Evolutionary conservation across 1,140 invertebrate genomes (phyloP).

Genomic region (Brachionus paranguensis): DNA sequence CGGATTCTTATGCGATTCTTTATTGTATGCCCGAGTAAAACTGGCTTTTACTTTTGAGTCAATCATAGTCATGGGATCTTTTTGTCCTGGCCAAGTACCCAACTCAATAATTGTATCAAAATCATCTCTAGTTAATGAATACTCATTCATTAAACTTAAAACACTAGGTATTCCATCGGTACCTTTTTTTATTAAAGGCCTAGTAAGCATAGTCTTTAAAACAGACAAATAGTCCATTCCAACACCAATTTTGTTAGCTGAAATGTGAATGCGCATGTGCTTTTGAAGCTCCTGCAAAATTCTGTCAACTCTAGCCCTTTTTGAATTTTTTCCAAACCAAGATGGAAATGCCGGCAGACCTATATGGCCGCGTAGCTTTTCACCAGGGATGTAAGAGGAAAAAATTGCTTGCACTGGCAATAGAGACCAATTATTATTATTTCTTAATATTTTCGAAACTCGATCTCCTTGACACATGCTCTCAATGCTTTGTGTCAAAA

Average conservation of each 20-base stretch:
- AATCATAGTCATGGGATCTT: constrained; percentile 68
- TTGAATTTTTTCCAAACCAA: constrained; percentile 93
- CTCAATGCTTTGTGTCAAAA: constrained; percentile 72
- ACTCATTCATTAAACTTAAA: constrained; percentile 68
- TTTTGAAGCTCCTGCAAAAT: constrained; percentile 64
- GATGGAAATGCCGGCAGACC: constrained; percentile 79
- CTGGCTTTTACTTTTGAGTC: constrained; percentile 56
- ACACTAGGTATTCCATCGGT: constrained; percentile 65
- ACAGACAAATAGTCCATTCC: constrained; percentile 69
- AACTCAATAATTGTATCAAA: constrained; percentile 78
- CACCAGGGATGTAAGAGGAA: constrained; percentile 80
- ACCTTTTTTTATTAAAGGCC: constrained; percentile 66
- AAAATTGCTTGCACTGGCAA: constrained; percentile 78
- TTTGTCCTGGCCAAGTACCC: constrained; percentile 71
- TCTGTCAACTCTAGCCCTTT: constrained; percentile 62
- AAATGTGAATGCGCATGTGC: constrained; percentile 44
- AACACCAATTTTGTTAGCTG: constrained; percentile 48
- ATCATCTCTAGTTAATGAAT: constrained; percentile 81
- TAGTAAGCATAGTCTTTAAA: constrained; percentile 66
- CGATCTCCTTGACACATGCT: constrained; percentile 77
- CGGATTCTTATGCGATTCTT: constrained; percentile 8
- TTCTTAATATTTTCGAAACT: constrained; percentile 72
- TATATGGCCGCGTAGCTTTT: constrained; percentile 72
- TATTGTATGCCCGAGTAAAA: constrained; percentile 39
- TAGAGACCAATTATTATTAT: constrained; percentile 73